Evolutionary conservation across 2,113 vertebrate species (phyloP).

Genomic region (Alosa alosa): DNA sequence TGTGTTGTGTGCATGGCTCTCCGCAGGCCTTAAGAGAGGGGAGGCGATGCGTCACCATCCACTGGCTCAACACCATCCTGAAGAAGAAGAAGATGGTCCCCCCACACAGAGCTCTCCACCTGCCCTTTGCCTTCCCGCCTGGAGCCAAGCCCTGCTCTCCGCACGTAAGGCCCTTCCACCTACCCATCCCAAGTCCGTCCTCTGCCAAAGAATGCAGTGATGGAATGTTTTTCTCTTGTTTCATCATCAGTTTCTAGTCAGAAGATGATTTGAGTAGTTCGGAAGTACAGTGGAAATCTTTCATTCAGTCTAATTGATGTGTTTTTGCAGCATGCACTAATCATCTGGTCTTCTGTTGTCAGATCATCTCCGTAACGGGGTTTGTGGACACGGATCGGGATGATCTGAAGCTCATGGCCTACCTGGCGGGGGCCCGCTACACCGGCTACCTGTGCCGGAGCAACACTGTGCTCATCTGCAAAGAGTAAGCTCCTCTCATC

Average conservation of each 20-base stretch:
- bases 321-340: constrained; percentile 4
- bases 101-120: constrained; percentile 87
- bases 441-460: constrained; percentile 94
- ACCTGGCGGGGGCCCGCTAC: constrained; percentile 89
- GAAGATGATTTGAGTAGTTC: neutral
- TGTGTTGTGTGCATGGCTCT: neutral
- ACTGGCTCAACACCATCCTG: constrained; percentile 90
- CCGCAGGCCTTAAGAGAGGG: constrained; percentile 74
- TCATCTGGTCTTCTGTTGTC: neutral
- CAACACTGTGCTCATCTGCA: constrained; percentile 96
- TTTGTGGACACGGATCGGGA: constrained; percentile 93
- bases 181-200: too few species aligned
- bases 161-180: constrained; percentile 74
- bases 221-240: neutral
- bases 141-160: constrained; percentile 95
- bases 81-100: constrained; percentile 92
- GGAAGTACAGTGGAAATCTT: too few species aligned
- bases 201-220: neutral
- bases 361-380: constrained; percentile 96
- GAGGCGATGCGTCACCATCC: constrained; percentile 91
- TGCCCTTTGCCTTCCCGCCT: constrained; percentile 92
- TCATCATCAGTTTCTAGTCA: too few species aligned
- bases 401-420: constrained; percentile 95
- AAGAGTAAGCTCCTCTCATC: constrained; percentile 78
- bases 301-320: neutral